Evolutionary conservation across 2,888 invertebrate genomes (phyloP), one percentile per base, ranked within the genome.

Genomic region (Lingula anatina): DNA sequence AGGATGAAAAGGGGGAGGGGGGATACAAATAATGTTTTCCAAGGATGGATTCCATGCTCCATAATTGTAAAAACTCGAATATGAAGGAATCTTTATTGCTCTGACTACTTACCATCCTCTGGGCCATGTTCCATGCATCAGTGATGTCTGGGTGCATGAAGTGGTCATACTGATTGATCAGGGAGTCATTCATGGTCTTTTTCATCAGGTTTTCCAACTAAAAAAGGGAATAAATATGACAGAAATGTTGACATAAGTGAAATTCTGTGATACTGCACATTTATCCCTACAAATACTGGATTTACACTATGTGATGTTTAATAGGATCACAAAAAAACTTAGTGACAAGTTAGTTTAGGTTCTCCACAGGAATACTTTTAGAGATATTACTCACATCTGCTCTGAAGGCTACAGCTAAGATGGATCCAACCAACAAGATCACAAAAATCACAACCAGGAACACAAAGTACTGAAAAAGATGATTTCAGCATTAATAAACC

Each of bases 391-490:
- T 63, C 56, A 92, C 87, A 76, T 91, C 88, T 70, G 86, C 88
- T 40, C 89, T 83, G 79, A 92, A 94, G 43, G 93, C 90, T 71
- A 90, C 92, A 46, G 90, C 90, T 51, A 93, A 81, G 56, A 93
- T 88, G 40, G 91, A 93, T 36, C 91, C 92, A 53, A 92, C 86
- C 58, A 93, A 79, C 85, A 94, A 87, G 56, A 88, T 87, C 56
- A 93, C 87, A 79, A 93, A 91, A 59, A 93, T 85, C 60, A 92
- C 82, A 71, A 92, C 86, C 46, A 93, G 83, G 24, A 89, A 82
- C 64, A 91, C 88, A 79, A 90, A 89, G 78, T 66, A 75, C 68
- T 73, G 63, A 50, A 70, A 70, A 7, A 47, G 39, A 49, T 52
- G 35, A 50, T 15, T 9, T 18, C 25, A 43, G n/a, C 9, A 39